Evolutionary conservation across 2,797 vertebrate genomes (phyloP).

Genomic region (Pyrocephalus nanus): DNA sequence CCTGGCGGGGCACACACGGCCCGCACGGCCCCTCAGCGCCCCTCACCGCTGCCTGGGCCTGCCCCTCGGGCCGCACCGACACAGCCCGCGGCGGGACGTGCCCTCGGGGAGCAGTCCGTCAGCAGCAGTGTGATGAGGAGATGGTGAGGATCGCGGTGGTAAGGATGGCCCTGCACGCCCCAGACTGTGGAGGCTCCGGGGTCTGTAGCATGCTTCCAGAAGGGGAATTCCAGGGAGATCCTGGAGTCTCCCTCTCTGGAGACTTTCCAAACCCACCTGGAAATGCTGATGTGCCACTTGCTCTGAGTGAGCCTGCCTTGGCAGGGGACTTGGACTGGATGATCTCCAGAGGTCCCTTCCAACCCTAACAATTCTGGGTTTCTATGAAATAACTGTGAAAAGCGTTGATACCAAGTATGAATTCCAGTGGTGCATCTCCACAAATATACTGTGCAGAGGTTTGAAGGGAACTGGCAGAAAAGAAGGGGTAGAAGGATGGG

Average conservation of each 20-base stretch:
- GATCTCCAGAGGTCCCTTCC: background rate
- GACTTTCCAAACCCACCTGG: no score
- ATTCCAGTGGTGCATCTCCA: rapidly evolving
- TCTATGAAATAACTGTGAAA: background rate
- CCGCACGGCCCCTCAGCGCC: rapidly evolving
- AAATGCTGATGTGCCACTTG: background rate
- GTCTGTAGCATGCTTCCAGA: no score
- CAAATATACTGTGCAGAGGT: rapidly evolving
- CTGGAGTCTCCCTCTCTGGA: background rate
- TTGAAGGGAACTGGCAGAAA: background rate
- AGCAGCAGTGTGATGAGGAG: background rate
- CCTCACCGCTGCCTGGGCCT: no score
- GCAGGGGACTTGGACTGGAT: background rate
- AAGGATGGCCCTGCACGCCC: rapidly evolving
- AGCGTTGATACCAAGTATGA: rapidly evolving
- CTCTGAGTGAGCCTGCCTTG: background rate
- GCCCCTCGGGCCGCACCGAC: rapidly evolving
- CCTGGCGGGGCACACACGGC: no score
- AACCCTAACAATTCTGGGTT: background rate
- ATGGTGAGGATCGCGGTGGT: background rate
- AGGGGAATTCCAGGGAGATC: background rate
- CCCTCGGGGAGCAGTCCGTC: no score
- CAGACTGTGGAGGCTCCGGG: background rate
- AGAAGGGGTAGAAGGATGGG: no score
- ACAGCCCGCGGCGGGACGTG: rapidly evolving